Base-by-base conservation (phyloP, 2,797 vertebrate species). In the Parotocinclus haroldoi region DNA sequence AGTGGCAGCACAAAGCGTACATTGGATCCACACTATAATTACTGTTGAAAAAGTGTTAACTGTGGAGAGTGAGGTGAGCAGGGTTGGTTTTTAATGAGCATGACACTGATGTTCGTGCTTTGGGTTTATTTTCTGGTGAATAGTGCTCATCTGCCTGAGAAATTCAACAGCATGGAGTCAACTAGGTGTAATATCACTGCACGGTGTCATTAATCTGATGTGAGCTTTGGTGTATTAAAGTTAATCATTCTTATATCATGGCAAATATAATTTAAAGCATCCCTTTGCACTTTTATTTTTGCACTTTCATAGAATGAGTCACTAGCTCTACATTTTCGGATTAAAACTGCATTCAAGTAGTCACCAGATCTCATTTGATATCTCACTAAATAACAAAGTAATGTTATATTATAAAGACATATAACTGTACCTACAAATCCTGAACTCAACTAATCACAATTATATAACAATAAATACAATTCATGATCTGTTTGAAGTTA, bases 1-100 rank as follows among this genome's bases (percentile, higher is more conserved):
- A 49, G 66, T 27, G 56, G 61, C 53, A 66, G 66, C 42, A 19
- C 46, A 63, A 44, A 46, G 58, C 49, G 57, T 72, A n/a, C 63
- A 14, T 44, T 58, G 14, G 63, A 69, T 60, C 68, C 53, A 49
- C 65, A 68, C 52, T 50, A 42, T 73, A 73, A 72, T 65, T 58
- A 66, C 60, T 73, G 67, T 59, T 65, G 69, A 72, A 45, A 44
- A 70, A 60, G 67, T 68, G 58, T 45, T 69, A 49, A 68, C 57
- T 68, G 59, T 53, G 39, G 46, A 52, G 51, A 58, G 19, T 54
- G 14, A 7, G 51, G 17, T 42, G 56, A 63, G 53, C 36, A 52
- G 19, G 36, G 14, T 49, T 56, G 55, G 40, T 46, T 58, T 18
- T 16, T 54, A 63, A 63, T 14, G 14, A 66, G 62, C 42, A 40